These are phyloP conservation scores for Acleris laterana DNA, from an alignment of 2,888 invertebrate genomes.

Conservation along the genomic window DNA sequence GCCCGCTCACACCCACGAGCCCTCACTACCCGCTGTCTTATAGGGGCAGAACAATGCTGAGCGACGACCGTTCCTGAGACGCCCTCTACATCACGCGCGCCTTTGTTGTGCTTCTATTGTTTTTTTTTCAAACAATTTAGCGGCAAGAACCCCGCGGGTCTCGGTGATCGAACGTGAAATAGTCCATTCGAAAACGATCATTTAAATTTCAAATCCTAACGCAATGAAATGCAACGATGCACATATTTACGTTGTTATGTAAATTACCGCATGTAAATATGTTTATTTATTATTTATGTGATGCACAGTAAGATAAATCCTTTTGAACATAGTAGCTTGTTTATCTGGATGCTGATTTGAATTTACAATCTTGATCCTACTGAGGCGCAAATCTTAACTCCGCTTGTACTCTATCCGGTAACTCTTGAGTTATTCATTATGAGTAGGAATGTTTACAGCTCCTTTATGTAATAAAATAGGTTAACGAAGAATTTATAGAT, in stretches of 20 bases:
- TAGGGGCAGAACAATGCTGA: constrained; percentile 64
- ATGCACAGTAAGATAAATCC: constrained; percentile 24
- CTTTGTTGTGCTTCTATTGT: constrained; percentile 67
- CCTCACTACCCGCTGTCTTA: constrained; percentile 44
- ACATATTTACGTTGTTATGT: constrained; percentile 27
- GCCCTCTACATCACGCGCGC: constrained; percentile 64
- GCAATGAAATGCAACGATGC: constrained; percentile 13
- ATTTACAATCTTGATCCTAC: constrained; percentile 32
- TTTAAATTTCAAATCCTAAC: constrained; percentile 32
- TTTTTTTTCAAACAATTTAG: constrained; percentile 68
- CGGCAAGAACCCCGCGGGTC: constrained; percentile 51
- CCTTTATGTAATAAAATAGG: background rate
- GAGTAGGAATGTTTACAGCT: background rate
- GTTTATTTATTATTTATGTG: constrained; percentile 35
- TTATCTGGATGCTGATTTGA: constrained; percentile 25
- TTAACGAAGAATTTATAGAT: background rate
- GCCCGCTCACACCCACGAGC: constrained; percentile 8
- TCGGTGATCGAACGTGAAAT: constrained; percentile 59
- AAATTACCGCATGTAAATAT: constrained; percentile 24
- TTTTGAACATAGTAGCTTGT: constrained; percentile 17
- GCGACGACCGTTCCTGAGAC: constrained; percentile 59
- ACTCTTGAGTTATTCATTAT: constrained; percentile 6
- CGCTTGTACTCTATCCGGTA: constrained; percentile 3
- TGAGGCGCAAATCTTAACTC: constrained; percentile 6
- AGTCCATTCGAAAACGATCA: constrained; percentile 35